Evolutionary conservation across 2,888 invertebrate genomes (phyloP).

Genomic region (Spatulosminthurus flaviceps): DNA sequence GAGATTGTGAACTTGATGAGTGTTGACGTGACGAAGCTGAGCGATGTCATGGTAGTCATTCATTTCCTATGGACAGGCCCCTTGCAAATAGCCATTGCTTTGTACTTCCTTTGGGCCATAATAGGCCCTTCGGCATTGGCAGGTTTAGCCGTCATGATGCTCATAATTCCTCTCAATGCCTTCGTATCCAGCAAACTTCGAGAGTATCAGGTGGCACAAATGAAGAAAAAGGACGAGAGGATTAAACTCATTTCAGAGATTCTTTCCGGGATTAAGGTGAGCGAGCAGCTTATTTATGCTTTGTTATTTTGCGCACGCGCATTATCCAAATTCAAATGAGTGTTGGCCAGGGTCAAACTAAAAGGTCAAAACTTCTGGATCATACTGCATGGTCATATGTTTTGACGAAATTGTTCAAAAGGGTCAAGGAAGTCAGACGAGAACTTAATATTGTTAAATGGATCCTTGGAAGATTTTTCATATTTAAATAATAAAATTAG

Average conservation of each 20-base stretch:
- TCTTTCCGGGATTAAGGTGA: conserved; percentile 87
- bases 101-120: conserved; percentile 84
- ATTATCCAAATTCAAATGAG: too few relatives aligned
- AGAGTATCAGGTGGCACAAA: conserved; percentile 83
- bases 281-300: too few relatives aligned
- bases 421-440: too few relatives aligned
- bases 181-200: conserved; percentile 83
- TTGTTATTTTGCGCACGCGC: too few relatives aligned
- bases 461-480: too few relatives aligned
- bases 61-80: conserved; percentile 74
- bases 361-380: too few relatives aligned
- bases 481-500: background rate
- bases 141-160: conserved; percentile 91
- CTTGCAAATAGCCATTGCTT: conserved; percentile 82
- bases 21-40: conserved; percentile 87
- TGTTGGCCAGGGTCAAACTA: too few relatives aligned
- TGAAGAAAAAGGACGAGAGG: conserved; percentile 92
- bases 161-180: conserved; percentile 89
- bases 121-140: conserved; percentile 82
- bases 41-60: conserved; percentile 74
- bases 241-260: conserved; percentile 94
- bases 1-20: conserved; percentile 94
- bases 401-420: too few relatives aligned
- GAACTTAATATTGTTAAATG: too few relatives aligned
- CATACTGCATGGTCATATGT: too few relatives aligned